Evolutionary conservation across 2,888 invertebrate species (phyloP).

Genomic region (Cyclophora punctaria): DNA sequence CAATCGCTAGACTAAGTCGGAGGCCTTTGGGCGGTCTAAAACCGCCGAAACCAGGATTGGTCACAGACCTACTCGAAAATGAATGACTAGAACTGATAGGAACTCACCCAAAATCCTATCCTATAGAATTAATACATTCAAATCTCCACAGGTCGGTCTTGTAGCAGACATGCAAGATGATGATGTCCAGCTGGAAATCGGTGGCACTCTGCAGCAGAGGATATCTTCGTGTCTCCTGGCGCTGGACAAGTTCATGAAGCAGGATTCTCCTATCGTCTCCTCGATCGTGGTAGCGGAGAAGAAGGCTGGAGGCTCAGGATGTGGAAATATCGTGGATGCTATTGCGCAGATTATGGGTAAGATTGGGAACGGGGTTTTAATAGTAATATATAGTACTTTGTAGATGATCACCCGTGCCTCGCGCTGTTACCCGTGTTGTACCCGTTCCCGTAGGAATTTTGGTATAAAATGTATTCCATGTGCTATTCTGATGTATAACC

Average conservation of each 20-base stretch:
- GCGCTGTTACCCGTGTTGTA: too few relatives aligned
- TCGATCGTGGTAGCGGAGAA: constrained; percentile 94
- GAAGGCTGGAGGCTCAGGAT: constrained; percentile 74
- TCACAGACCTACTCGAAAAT: too few relatives aligned
- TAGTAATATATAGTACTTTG: too few relatives aligned
- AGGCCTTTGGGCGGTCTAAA: too few relatives aligned
- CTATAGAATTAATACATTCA: neutral
- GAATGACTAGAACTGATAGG: too few relatives aligned
- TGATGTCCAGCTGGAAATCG: constrained; percentile 79
- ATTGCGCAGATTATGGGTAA: constrained; percentile 80
- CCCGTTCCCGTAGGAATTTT: too few relatives aligned
- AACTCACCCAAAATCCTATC: neutral
- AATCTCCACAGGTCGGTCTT: constrained; percentile 76
- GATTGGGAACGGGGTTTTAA: constrained; percentile 1
- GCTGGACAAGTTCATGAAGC: constrained; percentile 83
- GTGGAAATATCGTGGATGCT: constrained; percentile 81
- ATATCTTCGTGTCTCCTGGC: constrained; percentile 87
- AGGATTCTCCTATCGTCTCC: constrained; percentile 81
- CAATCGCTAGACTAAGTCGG: too few relatives aligned
- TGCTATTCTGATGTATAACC: too few relatives aligned
- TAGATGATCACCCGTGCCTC: too few relatives aligned
- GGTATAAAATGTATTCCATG: too few relatives aligned
- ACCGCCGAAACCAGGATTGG: too few relatives aligned
- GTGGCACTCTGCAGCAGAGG: constrained; percentile 90
- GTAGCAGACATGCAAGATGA: constrained; percentile 85